phyloP scores from a whole-genome alignment of 2,888 invertebrate genomes.

The Callyntrura sp. region DNA sequence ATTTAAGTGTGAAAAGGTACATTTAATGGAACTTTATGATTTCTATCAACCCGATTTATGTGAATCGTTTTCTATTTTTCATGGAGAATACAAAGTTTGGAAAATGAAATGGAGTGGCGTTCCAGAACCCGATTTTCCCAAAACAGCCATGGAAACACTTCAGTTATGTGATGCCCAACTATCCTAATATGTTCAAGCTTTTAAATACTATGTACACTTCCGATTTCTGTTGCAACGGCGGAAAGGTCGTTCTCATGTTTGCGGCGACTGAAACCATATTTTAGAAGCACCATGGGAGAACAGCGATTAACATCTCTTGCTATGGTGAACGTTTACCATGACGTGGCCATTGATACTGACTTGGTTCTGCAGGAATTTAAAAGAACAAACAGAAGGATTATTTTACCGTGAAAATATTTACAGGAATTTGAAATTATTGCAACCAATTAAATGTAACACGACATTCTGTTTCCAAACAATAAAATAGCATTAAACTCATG shows the following conservation, averaged over 20 bases:
- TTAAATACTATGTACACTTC: neutral
- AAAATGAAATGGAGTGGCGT: neutral
- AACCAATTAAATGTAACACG: too few species aligned
- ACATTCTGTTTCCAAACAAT: too few species aligned
- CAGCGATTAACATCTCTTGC: neutral
- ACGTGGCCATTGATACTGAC: neutral
- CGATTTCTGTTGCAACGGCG: neutral
- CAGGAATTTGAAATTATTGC: too few species aligned
- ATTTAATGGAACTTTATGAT: neutral
- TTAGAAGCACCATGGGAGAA: neutral
- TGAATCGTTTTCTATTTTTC: neutral
- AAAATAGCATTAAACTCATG: too few species aligned
- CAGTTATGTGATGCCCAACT: neutral
- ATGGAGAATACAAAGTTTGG: neutral
- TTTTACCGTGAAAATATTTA: neutral
- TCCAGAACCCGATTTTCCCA: neutral
- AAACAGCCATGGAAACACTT: neutral
- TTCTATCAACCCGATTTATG: neutral
- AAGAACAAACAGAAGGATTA: neutral
- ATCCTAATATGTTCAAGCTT: neutral
- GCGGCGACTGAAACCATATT: neutral
- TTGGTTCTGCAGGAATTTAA: neutral
- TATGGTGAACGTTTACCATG: neutral
- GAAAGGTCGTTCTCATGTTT: neutral
- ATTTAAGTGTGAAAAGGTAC: neutral